phyloP scores from a whole-genome alignment of 2,888 invertebrate species.

The Lottia scabra region DNA sequence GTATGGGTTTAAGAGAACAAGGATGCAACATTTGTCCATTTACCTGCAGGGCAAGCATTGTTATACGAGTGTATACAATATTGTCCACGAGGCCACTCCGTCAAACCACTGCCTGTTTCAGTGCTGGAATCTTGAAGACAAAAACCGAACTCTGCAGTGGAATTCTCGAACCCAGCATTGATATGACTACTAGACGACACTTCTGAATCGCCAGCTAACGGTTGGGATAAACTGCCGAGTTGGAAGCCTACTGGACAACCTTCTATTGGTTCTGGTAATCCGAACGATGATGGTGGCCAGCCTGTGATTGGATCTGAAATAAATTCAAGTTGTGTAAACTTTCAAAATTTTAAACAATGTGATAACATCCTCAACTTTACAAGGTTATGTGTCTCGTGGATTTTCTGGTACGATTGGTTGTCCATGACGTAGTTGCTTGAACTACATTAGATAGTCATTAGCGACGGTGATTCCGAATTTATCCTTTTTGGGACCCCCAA shows the following conservation, averaged over 20 bases:
- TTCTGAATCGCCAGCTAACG: not conserved
- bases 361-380: too few species aligned
- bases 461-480: too few species aligned
- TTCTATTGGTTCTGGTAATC: not conserved
- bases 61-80: not conserved
- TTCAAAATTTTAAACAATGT: too few species aligned
- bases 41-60: not conserved
- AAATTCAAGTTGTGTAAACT: too few species aligned
- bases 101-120: not conserved
- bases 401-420: too few species aligned
- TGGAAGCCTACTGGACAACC: not conserved
- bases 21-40: not conserved
- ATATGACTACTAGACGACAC: not conserved
- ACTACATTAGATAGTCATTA: too few species aligned
- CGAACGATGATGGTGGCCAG: not conserved
- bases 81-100: not conserved
- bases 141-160: not conserved
- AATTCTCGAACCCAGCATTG: not conserved
- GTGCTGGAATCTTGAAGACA: not conserved
- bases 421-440: too few species aligned
- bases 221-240: not conserved
- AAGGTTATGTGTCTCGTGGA: too few species aligned
- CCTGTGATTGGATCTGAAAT: not conserved
- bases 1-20: too few species aligned
- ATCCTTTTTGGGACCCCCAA: too few species aligned